A percentile compares a stretch with the other conserved stretches of the same genome.
Conservation (phyloP, 2,797 vertebrate genomes). For the Lepus oiostolus region DNA sequence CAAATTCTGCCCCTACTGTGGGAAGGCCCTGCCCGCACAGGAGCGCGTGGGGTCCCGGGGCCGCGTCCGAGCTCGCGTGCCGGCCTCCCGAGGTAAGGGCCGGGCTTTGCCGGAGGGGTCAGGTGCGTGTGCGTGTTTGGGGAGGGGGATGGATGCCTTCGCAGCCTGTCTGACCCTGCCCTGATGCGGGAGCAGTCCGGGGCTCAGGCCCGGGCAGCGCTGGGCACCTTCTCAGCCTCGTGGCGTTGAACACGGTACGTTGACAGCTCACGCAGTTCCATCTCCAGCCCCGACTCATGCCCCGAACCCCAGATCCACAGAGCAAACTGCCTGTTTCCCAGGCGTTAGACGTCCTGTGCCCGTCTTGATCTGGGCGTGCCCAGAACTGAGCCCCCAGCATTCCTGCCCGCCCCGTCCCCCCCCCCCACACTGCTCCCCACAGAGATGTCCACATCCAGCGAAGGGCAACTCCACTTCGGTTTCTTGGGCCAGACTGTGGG, state of each 20-base stretch:
- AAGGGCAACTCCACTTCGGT: neutral
- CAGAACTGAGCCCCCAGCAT: neutral
- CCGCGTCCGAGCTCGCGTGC: neutral
- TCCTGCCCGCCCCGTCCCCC: fast-evolving
- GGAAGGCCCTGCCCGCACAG: slow-evolving; percentile 88
- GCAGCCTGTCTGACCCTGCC: neutral
- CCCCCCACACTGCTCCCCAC: neutral
- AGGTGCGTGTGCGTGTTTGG: fast-evolving
- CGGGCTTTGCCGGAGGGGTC: neutral
- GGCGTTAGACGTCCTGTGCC: neutral
- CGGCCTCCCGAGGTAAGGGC: slow-evolving; percentile 71
- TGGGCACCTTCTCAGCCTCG: neutral
- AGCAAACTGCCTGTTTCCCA: neutral
- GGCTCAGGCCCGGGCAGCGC: neutral
- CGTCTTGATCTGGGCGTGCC: neutral
- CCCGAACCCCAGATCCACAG: neutral
- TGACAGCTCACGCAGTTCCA: neutral
- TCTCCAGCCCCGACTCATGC: neutral
- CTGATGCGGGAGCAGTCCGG: neutral
- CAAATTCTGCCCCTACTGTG: slow-evolving; percentile 94
- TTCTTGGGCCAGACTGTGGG: neutral
- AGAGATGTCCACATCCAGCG: fast-evolving
- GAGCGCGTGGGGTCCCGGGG: neutral
- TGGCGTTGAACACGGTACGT: neutral
- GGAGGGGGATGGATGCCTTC: neutral